Percentiles rank a stretch among this genome's conserved stretches.
phyloP scores from a whole-genome alignment of 2,888 invertebrate species.

The Dyspetes luteomarginatus region DNA sequence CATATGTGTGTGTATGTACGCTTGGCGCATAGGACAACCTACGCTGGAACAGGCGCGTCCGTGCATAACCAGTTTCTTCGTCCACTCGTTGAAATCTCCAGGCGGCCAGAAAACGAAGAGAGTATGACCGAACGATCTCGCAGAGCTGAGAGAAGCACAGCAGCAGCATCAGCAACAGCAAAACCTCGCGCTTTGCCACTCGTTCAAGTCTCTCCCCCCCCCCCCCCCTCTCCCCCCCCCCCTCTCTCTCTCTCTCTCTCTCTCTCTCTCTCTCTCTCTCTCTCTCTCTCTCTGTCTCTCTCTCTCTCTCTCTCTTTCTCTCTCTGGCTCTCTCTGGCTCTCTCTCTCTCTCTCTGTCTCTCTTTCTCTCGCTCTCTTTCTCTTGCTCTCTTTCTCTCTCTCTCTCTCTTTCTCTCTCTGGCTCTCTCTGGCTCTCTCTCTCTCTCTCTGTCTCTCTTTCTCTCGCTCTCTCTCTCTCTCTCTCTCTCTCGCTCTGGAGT shows the following conservation, averaged over 20 bases:
- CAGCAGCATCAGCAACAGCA: slow-evolving; percentile 31
- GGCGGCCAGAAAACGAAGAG: slow-evolving; percentile 46
- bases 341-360: too few species aligned
- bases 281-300: too few species aligned
- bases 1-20: slow-evolving; percentile 25
- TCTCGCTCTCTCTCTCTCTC: too few species aligned
- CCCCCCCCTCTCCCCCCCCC: too few species aligned
- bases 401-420: too few species aligned
- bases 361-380: slow-evolving; percentile 6
- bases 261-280: too few species aligned
- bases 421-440: too few species aligned
- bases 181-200: slow-evolving; percentile 22
- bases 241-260: too few species aligned
- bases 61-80: slow-evolving; percentile 74
- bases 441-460: too few species aligned
- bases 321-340: too few species aligned
- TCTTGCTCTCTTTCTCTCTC: slow-evolving; percentile 13
- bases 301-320: slow-evolving; percentile 30
- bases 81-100: slow-evolving; percentile 73
- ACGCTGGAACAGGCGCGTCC: slow-evolving; percentile 66
- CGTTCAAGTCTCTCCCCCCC: too few species aligned
- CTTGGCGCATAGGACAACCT: slow-evolving; percentile 64
- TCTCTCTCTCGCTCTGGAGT: too few species aligned
- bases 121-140: slow-evolving; percentile 27
- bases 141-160: slow-evolving; percentile 49